A percentile compares a stretch with the other conserved stretches of the same genome.
Evolutionary conservation across 2,797 vertebrate species (phyloP).

Genomic region (Xenentodon cancila): DNA sequence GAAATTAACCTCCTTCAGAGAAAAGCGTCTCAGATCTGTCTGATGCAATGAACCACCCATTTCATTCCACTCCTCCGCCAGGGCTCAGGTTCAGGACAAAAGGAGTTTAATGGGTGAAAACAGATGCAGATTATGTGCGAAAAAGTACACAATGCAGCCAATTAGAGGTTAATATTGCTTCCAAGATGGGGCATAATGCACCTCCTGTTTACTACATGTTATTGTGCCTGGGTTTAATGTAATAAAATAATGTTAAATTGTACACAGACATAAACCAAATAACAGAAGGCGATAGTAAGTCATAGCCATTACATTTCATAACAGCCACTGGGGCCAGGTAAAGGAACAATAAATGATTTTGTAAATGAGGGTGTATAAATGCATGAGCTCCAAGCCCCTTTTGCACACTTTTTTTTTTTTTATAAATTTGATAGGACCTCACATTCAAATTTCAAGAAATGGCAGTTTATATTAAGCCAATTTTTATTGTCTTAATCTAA

Average conservation of each 20-base stretch:
- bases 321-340: constrained; percentile 11
- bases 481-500: not conserved
- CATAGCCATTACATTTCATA: not conserved
- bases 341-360: not conserved
- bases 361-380: constrained; percentile 1
- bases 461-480: not conserved
- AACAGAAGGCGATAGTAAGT: constrained; percentile 2
- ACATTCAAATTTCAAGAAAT: not conserved
- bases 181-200: constrained; percentile 9
- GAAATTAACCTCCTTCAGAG: constrained; percentile 77
- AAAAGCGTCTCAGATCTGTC: constrained; percentile 75
- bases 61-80: constrained; percentile 64
- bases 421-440: no score
- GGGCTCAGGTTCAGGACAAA: constrained; percentile 52
- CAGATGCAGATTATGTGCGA: constrained; percentile 32
- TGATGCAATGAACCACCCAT: constrained; percentile 70
- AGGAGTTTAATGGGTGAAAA: constrained; percentile 50
- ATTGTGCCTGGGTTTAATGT: constrained; percentile 13
- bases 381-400: not conserved
- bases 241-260: constrained; percentile 18
- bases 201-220: constrained; percentile 13
- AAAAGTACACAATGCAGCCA: constrained; percentile 30
- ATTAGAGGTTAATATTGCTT: constrained; percentile 17
- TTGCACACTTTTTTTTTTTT: not conserved
- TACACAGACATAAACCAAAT: constrained; percentile 1